A percentile compares a stretch with the other conserved stretches of the same genome.
Conservation (phyloP, 1,140 invertebrate genomes). For the Pseudomyrmex sp. region DNA sequence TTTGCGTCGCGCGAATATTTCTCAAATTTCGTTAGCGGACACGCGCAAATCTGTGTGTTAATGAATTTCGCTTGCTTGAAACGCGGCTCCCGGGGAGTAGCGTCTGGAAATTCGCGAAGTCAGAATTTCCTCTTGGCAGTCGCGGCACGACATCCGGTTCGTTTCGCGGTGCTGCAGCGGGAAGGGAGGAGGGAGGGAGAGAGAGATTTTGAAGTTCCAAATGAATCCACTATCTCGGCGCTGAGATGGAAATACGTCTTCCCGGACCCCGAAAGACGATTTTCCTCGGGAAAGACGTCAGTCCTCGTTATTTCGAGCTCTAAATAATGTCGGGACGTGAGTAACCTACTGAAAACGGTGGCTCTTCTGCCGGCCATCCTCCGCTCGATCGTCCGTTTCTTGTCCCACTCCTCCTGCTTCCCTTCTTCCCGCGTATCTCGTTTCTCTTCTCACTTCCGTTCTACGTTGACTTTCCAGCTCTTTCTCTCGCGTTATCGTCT, state of each 20-base stretch:
- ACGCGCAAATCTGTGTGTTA: background rate
- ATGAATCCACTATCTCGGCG: conserved; percentile 66
- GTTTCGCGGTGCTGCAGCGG: background rate
- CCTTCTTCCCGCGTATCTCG: background rate
- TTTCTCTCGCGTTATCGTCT: conserved; percentile 8
- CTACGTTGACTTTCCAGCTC: background rate
- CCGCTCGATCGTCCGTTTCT: background rate
- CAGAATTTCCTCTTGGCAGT: conserved; percentile 24
- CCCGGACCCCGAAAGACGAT: conserved; percentile 54
- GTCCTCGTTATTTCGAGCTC: conserved; percentile 66
- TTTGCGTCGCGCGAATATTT: background rate
- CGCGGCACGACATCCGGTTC: conserved; percentile 37
- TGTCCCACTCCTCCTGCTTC: background rate
- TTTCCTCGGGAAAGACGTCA: conserved; percentile 68
- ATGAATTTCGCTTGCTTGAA: background rate
- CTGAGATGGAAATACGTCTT: conserved; percentile 66
- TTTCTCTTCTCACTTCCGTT: conserved; percentile 29
- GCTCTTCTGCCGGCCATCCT: conserved; percentile 33
- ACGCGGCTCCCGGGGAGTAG: background rate
- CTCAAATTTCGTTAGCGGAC: conserved; percentile 17
- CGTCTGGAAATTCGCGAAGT: conserved; percentile 38
- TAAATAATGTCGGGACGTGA: conserved; percentile 75
- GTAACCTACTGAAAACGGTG: conserved; percentile 69
- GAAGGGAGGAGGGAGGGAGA: background rate
- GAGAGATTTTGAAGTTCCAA: conserved; percentile 53